Percentiles rank a stretch among this genome's conserved stretches.
Evolutionary conservation across 2,113 vertebrate genomes (phyloP).

Genomic region (Malurus alboscapulatus): DNA sequence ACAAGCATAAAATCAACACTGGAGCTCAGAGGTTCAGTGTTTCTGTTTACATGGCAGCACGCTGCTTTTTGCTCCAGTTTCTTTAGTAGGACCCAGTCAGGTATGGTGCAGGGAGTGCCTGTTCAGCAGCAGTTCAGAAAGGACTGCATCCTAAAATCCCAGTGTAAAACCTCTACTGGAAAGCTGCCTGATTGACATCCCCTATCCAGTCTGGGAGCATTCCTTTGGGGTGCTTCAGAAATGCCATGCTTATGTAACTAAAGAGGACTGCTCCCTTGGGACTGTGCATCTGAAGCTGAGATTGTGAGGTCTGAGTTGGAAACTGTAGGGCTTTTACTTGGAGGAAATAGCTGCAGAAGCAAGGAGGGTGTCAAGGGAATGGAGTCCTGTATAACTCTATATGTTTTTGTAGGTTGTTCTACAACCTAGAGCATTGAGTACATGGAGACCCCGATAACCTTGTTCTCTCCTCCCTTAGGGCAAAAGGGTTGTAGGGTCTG

Average conservation of each 20-base stretch:
- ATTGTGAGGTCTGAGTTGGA: not conserved
- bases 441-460: not conserved
- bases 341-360: not conserved
- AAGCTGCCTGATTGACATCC: not conserved
- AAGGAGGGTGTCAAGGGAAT: not conserved
- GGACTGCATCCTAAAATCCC: not conserved
- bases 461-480: not conserved
- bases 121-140: not conserved
- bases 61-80: not conserved
- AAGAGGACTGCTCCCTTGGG: not conserved
- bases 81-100: not conserved
- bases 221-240: not conserved
- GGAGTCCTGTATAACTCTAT: not conserved
- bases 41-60: not conserved
- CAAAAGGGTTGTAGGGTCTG: not conserved
- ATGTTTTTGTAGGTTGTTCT: constrained; percentile 18
- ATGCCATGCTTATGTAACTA: not conserved
- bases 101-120: not conserved
- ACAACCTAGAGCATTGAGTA: not conserved
- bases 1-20: not conserved
- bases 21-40: not conserved
- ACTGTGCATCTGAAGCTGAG: not conserved
- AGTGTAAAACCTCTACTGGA: not conserved
- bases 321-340: not conserved
- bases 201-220: not conserved